A percentile compares a stretch with the other conserved stretches of the same genome.
phyloP scores from a whole-genome alignment of 1,140 invertebrate genomes.

The Copidosoma floridanum region DNA sequence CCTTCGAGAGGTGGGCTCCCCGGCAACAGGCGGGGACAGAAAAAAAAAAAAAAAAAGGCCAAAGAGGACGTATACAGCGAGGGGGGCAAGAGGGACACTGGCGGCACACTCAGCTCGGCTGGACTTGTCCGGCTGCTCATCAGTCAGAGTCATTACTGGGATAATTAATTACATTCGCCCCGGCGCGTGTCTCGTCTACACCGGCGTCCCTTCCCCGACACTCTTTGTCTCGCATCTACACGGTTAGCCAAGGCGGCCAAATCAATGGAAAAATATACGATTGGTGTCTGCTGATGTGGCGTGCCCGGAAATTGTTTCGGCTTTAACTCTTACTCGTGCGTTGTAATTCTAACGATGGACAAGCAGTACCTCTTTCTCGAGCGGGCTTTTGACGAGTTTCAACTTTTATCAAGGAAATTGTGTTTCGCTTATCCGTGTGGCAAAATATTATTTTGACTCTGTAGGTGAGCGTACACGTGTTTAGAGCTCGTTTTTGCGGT shows the following conservation, averaged over 20 bases:
- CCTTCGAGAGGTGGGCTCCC: too few relatives aligned
- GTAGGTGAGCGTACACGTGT: too few relatives aligned
- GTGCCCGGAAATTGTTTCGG: slow-evolving; percentile 12
- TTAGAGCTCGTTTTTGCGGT: too few relatives aligned
- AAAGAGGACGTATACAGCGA: not conserved
- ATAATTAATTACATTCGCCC: slow-evolving; percentile 60
- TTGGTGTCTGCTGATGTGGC: slow-evolving; percentile 23
- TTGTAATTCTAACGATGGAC: too few relatives aligned
- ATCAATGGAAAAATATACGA: slow-evolving; percentile 53
- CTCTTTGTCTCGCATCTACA: not conserved
- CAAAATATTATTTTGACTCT: too few relatives aligned
- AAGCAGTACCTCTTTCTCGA: too few relatives aligned
- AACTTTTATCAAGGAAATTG: too few relatives aligned
- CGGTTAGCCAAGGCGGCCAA: slow-evolving; percentile 23
- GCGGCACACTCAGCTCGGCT: slow-evolving; percentile 51
- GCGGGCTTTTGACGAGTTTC: too few relatives aligned
- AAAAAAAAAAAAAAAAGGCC: not conserved
- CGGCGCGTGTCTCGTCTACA: slow-evolving; percentile 40
- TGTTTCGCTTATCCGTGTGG: too few relatives aligned
- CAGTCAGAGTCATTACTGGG: slow-evolving; percentile 60
- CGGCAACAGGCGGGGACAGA: not conserved
- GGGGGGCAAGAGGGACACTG: slow-evolving; percentile 34
- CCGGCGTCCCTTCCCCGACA: slow-evolving; percentile 11
- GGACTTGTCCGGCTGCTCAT: slow-evolving; percentile 58
- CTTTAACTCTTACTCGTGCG: slow-evolving; percentile 1